phyloP scores from a whole-genome alignment of 2,888 invertebrate genomes.

The Sesia bembeciformis region DNA sequence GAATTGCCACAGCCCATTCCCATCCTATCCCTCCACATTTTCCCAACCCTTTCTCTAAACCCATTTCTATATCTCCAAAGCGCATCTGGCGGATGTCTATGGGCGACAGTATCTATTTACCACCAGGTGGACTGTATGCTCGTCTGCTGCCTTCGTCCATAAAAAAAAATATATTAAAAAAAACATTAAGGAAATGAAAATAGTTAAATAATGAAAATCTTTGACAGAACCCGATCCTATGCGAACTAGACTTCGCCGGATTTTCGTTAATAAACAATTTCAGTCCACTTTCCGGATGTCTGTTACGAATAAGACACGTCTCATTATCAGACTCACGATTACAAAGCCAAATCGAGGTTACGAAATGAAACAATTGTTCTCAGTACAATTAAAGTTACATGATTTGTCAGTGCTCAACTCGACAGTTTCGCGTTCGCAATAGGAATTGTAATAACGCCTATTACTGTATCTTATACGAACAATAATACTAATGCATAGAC shows the following conservation, averaged over 20 bases:
- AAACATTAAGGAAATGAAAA: too few relatives aligned
- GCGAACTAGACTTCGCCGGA: background rate
- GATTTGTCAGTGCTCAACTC: background rate
- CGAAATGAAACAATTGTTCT: constrained; percentile 33
- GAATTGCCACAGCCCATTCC: too few relatives aligned
- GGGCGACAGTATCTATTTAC: too few relatives aligned
- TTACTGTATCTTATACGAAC: constrained; percentile 8
- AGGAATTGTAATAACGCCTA: constrained; percentile 15
- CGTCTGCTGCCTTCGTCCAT: too few relatives aligned
- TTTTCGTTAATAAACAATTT: constrained; percentile 3
- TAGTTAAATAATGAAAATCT: too few relatives aligned
- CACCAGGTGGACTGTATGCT: too few relatives aligned
- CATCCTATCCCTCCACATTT: too few relatives aligned
- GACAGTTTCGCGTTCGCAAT: constrained; percentile 10
- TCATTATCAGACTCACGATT: constrained; percentile 25
- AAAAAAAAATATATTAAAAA: too few relatives aligned
- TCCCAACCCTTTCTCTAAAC: too few relatives aligned
- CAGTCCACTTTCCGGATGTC: constrained; percentile 4
- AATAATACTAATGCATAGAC: background rate
- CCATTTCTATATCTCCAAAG: too few relatives aligned
- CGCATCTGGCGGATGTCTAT: too few relatives aligned
- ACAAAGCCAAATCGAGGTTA: constrained; percentile 30
- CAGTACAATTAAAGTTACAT: constrained; percentile 10
- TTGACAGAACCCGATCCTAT: too few relatives aligned
- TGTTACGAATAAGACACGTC: constrained; percentile 24